Percentiles rank a stretch among this genome's conserved stretches.
phyloP scores from a whole-genome alignment of 2,888 invertebrate species.

The Pandemis cinnamomeana region DNA sequence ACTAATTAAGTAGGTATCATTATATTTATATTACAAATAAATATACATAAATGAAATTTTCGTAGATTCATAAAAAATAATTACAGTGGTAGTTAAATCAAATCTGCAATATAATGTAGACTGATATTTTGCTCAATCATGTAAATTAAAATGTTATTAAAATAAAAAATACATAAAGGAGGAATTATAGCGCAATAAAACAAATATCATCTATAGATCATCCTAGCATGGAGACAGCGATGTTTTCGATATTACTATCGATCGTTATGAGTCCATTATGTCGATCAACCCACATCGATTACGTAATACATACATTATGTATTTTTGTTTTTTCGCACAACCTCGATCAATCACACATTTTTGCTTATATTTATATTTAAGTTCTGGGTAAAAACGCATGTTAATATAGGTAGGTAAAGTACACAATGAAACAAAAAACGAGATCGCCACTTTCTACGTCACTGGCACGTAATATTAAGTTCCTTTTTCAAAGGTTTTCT shows the following conservation, averaged over 20 bases:
- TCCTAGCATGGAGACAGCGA: constrained; percentile 18
- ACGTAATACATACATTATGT: constrained; percentile 25
- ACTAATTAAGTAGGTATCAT: too few relatives aligned
- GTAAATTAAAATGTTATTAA: constrained; percentile 13
- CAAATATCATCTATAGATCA: constrained; percentile 18
- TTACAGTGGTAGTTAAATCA: too few relatives aligned
- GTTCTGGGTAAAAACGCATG: neutral
- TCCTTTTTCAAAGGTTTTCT: too few relatives aligned
- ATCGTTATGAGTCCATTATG: constrained; percentile 26
- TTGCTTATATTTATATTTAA: neutral
- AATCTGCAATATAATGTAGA: too few relatives aligned
- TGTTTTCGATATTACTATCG: constrained; percentile 10
- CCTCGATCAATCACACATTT: neutral
- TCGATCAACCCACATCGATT: constrained; percentile 32
- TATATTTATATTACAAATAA: too few relatives aligned
- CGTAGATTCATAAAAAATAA: too few relatives aligned
- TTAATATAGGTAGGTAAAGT: neutral
- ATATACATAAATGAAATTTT: too few relatives aligned
- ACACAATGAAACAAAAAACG: too few relatives aligned
- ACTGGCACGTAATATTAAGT: too few relatives aligned
- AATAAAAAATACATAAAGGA: constrained; percentile 20
- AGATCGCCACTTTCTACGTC: too few relatives aligned
- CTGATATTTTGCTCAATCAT: neutral
- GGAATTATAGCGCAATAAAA: constrained; percentile 4
- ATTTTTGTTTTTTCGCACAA: constrained; percentile 20